These are phyloP conservation scores for Tetramorium bicarinatum DNA, from an alignment of 2,888 invertebrate genomes.

Conservation along the genomic window DNA sequence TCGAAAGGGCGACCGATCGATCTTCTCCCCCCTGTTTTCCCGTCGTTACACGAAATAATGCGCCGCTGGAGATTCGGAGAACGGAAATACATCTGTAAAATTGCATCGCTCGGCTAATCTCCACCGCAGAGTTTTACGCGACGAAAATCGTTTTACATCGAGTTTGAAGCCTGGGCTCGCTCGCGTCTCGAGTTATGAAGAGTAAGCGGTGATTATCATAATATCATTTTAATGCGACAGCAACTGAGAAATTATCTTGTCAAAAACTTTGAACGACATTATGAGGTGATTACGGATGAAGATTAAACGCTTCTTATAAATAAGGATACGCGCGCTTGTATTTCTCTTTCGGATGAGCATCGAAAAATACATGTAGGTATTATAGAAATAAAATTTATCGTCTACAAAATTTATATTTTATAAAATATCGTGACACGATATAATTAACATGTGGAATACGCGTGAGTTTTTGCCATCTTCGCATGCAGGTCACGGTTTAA, in stretches of 20 bases:
- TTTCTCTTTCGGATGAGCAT: background rate
- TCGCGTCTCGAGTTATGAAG: slow-evolving; percentile 9
- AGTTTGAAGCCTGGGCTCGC: background rate
- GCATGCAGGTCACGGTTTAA: background rate
- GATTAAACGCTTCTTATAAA: background rate
- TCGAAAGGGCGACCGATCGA: slow-evolving; percentile 28
- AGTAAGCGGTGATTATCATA: slow-evolving; percentile 11
- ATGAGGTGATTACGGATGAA: background rate
- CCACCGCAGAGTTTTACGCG: background rate
- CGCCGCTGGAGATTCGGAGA: slow-evolving; percentile 4
- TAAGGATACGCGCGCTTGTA: background rate
- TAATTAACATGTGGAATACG: background rate
- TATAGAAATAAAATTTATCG: background rate
- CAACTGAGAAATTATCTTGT: slow-evolving; percentile 4
- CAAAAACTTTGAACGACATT: slow-evolving; percentile 1
- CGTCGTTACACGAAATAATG: slow-evolving; percentile 20
- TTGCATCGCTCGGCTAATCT: background rate
- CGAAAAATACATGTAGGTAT: background rate
- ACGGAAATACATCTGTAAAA: slow-evolving; percentile 10
- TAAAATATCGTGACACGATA: background rate
- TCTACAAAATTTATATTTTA: background rate
- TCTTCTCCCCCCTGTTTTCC: slow-evolving; percentile 7
- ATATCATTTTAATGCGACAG: slow-evolving; percentile 5
- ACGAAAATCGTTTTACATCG: background rate
- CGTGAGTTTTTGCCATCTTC: background rate